Base-by-base conservation (phyloP, 1,140 invertebrate genomes). In the Ceratina australensis region DNA sequence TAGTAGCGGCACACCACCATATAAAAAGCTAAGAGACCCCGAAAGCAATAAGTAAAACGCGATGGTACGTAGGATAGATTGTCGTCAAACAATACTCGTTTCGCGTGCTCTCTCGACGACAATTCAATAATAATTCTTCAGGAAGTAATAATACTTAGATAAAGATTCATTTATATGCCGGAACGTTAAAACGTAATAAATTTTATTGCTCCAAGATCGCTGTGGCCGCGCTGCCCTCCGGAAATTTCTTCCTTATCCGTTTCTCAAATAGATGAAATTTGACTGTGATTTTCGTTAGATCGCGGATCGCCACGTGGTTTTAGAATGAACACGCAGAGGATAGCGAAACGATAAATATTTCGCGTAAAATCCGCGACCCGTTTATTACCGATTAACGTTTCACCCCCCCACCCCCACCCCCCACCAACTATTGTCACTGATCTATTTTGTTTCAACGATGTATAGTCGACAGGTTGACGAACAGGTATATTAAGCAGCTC, bases 381-480 rank as follows among this genome's bases (percentile, higher is more conserved):
- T 5, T 42, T 42, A 18, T 64, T 33, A 22, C 24, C 20, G 24
- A 65, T 20, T 65, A 72, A 63, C 52, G 54, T 66, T 33, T 49
- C 50, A 26, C 60, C 18, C 47, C 18, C 47, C n/a, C n/a, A n/a
- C n/a, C n/a, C n/a, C n/a, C n/a, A n/a, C n/a, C n/a, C n/a, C 50
- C n/a, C 66, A 10, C 33, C 54, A 72, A 78, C 74, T 65, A 67
- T 61, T 79, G 52, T 73, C 67, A 79, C 82, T 67, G 68, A 82
- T 57, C 82, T 78, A 80, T 76, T 82, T 83, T 81, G 82, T 81
- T 59, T 76, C 71, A 59, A 69, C 85, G 78, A 85, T 90, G 89
- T 88, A 90, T 84, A 90, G 88, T 87, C 87, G 80, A 87, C 75
- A 78, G 85, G 85, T 88, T 87, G 88, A 73, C 69, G 73, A 87